Base-by-base conservation (phyloP, 2,113 vertebrate genomes). In the Phaethornis superciliosus region DNA sequence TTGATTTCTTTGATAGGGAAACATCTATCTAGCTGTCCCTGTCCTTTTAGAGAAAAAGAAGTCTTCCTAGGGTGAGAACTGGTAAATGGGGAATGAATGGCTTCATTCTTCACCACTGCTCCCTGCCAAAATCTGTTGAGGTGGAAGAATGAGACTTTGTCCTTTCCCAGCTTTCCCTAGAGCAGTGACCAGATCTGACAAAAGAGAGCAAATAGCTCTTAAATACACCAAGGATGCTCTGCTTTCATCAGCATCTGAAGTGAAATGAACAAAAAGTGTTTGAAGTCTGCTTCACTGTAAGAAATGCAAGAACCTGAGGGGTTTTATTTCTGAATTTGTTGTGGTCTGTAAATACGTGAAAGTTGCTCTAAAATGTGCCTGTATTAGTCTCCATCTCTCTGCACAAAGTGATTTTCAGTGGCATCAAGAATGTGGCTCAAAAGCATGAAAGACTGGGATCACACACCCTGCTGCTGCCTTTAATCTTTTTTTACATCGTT, bases 171-270 rank as follows among this genome's bases (percentile, higher is more conserved):
- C 79, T 94, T 85, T 87, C 65, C 32, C 63, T 74, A 60, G 42
- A 15, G 6, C 52, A 72, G 87, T 85, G 92, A 92, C 81, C 77
- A 90, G 81, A 76, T 49, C 81, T 85, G 89, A 93, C 94, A 94
- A 90, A 91, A 93, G 69, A 85, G 47, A 86, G 70, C 81, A 96
- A 79, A 96, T 67, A 92, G 60, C 82, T 88, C 82, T 89, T 89
- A 93, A 92, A 92, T 76, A 54, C 83, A 89, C 47, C 8, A 15
- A 42, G 1, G 40, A 40, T 40, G 1, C 71, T 94, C 62, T 8
- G 30, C 85, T 95, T 91, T 85, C 88, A 78, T 93, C 81, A 80
- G 77, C 81, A 90, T 88, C 80, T 94, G 69, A 92, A 93, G 81
- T 62, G 72, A 89, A 82, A 81, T 9, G 40, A 81, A 51, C 70